Conservation (phyloP, 2,888 invertebrate genomes). For the Neoscelio sp. region DNA sequence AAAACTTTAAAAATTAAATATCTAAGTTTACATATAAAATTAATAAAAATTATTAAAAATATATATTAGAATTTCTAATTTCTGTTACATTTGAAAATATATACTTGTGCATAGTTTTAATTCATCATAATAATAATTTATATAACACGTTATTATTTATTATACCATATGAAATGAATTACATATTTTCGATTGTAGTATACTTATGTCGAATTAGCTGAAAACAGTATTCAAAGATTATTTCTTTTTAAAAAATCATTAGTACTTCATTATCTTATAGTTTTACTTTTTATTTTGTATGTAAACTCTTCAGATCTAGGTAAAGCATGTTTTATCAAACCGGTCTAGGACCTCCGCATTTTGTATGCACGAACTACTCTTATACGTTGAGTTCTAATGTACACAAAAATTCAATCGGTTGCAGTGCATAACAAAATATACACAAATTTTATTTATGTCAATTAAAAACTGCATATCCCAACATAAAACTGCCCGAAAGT, state of each 20-base stretch:
- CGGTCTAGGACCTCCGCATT: conserved; percentile 51
- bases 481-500: conserved; percentile 50
- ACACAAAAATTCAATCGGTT: conserved; percentile 32
- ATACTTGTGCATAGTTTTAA: no score
- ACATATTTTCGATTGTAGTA: no score
- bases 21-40: no score
- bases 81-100: no score
- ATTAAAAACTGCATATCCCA: conserved; percentile 41
- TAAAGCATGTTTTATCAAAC: conserved; percentile 57
- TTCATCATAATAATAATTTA: no score
- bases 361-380: conserved; percentile 20
- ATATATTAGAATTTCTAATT: no score
- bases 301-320: conserved; percentile 36
- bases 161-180: no score
- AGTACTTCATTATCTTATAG: conserved; percentile 24
- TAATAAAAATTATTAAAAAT: no score
- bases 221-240: conserved; percentile 14
- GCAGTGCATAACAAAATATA: conserved; percentile 21
- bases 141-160: no score
- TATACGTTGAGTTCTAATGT: conserved; percentile 5
- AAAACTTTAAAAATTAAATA: background rate
- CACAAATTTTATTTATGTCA: conserved; percentile 59
- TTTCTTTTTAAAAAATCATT: conserved; percentile 18
- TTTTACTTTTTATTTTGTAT: conserved; percentile 9
- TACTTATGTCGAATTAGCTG: conserved; percentile 17